Evolutionary conservation across 2,113 vertebrate genomes (phyloP).

Genomic region (Mobula birostris): DNA sequence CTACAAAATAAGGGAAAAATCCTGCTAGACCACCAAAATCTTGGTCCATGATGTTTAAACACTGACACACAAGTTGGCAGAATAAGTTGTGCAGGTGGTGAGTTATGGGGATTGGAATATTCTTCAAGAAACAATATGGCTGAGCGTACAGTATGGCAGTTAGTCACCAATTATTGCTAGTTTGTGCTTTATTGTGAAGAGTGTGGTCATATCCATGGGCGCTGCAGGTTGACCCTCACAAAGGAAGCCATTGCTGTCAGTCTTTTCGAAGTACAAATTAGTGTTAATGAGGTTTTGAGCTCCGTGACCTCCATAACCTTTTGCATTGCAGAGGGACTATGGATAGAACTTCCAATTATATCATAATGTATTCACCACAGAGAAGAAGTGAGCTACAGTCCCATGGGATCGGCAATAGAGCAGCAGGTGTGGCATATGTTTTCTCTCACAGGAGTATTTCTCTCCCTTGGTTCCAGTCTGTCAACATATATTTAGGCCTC

Average conservation of each 20-base stretch:
- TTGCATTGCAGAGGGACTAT: not conserved
- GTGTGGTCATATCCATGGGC: not conserved
- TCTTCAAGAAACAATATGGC: not conserved
- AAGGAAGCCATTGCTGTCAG: not conserved
- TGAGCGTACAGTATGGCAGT: not conserved
- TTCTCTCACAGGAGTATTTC: not conserved
- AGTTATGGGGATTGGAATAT: not conserved
- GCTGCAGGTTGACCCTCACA: not conserved
- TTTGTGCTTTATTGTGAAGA: not conserved
- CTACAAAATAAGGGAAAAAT: not conserved
- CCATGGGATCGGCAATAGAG: not conserved
- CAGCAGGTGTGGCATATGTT: not conserved
- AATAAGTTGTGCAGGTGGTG: not conserved
- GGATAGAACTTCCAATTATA: not conserved
- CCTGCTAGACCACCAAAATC: not conserved
- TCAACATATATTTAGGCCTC: too few relatives aligned
- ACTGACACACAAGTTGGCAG: not conserved
- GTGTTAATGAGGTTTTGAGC: not conserved
- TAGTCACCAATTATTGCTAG: not conserved
- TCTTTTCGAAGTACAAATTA: not conserved
- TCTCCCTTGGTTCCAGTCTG: too few relatives aligned
- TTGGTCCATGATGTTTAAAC: not conserved
- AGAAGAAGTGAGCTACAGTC: not conserved
- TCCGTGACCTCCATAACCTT: not conserved
- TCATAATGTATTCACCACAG: not conserved